phyloP scores from a whole-genome alignment of 1,140 invertebrate species.

The Drosophila lacteicornis region DNA sequence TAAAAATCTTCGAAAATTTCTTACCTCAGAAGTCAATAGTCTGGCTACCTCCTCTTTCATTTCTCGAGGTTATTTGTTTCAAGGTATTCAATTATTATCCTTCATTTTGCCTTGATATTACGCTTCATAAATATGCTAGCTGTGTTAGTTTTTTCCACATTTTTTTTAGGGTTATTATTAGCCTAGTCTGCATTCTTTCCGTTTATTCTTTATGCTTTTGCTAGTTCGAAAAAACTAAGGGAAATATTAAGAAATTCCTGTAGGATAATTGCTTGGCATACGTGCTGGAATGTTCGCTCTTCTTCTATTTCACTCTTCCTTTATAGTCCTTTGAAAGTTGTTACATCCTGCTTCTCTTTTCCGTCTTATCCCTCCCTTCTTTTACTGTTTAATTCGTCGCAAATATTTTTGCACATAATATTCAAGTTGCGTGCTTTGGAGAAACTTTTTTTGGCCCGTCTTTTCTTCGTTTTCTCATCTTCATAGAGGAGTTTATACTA shows the following conservation, averaged over 20 bases:
- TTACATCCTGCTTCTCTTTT: neutral
- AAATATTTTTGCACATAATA: constrained; percentile 76
- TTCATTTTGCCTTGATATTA: neutral
- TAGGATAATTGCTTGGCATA: constrained; percentile 70
- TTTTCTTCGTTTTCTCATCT: constrained; percentile 4
- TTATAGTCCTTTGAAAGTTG: neutral
- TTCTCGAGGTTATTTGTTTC: too few species aligned
- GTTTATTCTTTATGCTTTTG: neutral
- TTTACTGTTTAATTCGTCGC: constrained; percentile 54
- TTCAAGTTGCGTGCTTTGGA: constrained; percentile 61
- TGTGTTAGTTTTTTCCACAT: neutral
- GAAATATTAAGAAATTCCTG: constrained; percentile 72
- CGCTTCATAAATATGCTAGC: neutral
- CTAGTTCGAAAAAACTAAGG: constrained; percentile 8
- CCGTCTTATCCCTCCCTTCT: constrained; percentile 4
- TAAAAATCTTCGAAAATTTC: neutral
- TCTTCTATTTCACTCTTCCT: neutral
- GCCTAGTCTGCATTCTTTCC: constrained; percentile 19
- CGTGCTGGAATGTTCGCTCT: constrained; percentile 23
- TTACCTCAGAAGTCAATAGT: neutral
- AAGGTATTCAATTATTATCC: neutral
- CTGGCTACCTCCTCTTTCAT: too few species aligned
- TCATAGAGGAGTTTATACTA: constrained; percentile 6
- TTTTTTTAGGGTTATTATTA: constrained; percentile 17
- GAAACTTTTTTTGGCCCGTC: constrained; percentile 25